phyloP scores from a whole-genome alignment of 2,113 vertebrate species.

The Murina feae region DNA sequence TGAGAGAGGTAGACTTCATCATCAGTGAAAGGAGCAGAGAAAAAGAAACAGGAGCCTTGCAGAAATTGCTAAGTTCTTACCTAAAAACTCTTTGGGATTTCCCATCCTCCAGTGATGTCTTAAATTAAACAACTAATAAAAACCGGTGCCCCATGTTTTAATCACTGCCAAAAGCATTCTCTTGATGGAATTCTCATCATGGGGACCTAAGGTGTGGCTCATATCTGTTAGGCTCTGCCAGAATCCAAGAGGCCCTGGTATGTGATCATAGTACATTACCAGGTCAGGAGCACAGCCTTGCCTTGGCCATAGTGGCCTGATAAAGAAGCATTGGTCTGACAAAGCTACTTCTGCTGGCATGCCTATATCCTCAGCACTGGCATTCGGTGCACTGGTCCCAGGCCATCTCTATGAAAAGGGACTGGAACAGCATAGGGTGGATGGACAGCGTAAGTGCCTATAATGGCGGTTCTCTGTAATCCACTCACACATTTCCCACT shows the following conservation, averaged over 20 bases:
- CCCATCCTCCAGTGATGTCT: not conserved
- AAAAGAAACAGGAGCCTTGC: not conserved
- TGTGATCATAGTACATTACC: not conserved
- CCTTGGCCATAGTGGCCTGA: not conserved
- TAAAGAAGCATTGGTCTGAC: not conserved
- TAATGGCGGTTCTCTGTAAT: not conserved
- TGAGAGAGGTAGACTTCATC: not conserved
- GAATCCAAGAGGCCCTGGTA: not conserved
- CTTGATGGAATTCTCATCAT: not conserved
- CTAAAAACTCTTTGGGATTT: not conserved
- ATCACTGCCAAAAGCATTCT: not conserved
- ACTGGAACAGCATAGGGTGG: not conserved
- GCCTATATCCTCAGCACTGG: not conserved
- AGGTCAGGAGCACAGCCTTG: not conserved
- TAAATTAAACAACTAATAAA: not conserved
- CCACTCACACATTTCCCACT: not conserved
- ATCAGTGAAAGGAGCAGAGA: not conserved
- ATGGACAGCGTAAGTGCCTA: not conserved
- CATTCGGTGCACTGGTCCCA: not conserved
- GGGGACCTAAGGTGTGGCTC: not conserved
- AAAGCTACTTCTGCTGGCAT: not conserved
- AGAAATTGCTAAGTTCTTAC: not conserved
- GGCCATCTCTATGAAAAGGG: not conserved
- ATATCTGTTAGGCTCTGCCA: not conserved
- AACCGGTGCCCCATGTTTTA: not conserved